Evolutionary conservation across 2,113 vertebrate species (phyloP).

Genomic region (human (Homo sapiens)): GRCh38 chr2:39264501-39265000

Average conservation of each 20-base stretch:
- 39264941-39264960: neutral
- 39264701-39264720: neutral
- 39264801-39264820: neutral
- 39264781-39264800: neutral
- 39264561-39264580: neutral
- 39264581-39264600: neutral
- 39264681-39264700: neutral
- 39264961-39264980: neutral
- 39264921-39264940: neutral
- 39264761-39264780: neutral
- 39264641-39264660: neutral
- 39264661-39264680: neutral
- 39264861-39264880: neutral
- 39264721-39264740: slow-evolving; percentile 1
- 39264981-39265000: neutral
- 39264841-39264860: neutral
- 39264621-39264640: neutral
- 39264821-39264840: neutral
- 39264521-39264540: neutral
- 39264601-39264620: neutral
- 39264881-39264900: neutral
- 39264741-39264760: neutral
- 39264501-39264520: neutral
- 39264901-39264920: neutral
- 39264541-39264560: neutral